These are phyloP conservation scores for Nerophis lumbriciformis DNA, from an alignment of 2,113 vertebrate species.

Conservation along the genomic window DNA sequence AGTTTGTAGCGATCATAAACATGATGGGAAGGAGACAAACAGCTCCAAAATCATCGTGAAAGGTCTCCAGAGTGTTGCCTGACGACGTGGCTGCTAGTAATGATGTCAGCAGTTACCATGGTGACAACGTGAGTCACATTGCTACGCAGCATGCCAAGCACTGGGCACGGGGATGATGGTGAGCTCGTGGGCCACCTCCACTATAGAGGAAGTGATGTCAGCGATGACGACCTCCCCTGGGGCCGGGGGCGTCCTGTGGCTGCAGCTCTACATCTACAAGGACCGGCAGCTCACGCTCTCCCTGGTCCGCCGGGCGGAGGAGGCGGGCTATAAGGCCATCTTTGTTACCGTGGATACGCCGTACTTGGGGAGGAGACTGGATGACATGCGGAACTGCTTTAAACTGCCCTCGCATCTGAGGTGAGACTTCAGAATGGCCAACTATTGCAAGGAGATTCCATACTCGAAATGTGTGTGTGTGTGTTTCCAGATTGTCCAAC, in stretches of 20 bases:
- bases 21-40: too few species aligned
- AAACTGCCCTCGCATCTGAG: constrained; percentile 86
- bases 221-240: constrained; percentile 22
- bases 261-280: constrained; percentile 94
- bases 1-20: too few species aligned
- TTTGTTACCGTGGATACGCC: constrained; percentile 94
- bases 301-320: constrained; percentile 81
- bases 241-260: constrained; percentile 68
- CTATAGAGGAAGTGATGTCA: constrained; percentile 85
- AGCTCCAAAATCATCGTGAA: too few species aligned
- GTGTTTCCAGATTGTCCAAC: constrained; percentile 81
- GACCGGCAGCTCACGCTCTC: constrained; percentile 81
- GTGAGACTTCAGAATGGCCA: constrained; percentile 56
- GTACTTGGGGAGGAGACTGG: constrained; percentile 80
- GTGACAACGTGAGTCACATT: not conserved
- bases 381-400: constrained; percentile 88
- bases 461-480: not conserved
- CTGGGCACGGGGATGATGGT: constrained; percentile 91
- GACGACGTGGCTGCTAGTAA: too few species aligned
- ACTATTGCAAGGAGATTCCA: not conserved
- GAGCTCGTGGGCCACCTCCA: constrained; percentile 93
- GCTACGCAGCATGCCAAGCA: constrained; percentile 76
- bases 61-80: too few species aligned
- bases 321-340: constrained; percentile 81
- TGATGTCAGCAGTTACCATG: too few species aligned